Evolutionary conservation across 1,140 invertebrate species (phyloP).

Genomic region (Caenorhabditis remanei): DNA sequence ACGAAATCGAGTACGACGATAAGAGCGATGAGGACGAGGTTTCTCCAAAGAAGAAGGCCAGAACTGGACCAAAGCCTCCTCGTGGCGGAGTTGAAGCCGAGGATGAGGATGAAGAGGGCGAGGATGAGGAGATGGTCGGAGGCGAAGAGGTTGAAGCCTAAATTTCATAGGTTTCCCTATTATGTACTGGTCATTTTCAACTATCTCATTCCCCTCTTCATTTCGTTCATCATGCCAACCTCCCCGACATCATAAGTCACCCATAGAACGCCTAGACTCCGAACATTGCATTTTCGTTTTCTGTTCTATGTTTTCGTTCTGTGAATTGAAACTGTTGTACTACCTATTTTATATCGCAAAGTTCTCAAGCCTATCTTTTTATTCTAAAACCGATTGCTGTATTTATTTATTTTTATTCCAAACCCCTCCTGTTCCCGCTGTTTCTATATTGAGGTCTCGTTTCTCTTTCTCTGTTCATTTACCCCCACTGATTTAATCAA

Average conservation of each 20-base stretch:
- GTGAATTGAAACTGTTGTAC: slow-evolving; percentile 18
- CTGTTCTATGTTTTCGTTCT: background rate
- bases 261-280: too few species aligned
- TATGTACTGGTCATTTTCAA: slow-evolving; percentile 27
- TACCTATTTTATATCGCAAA: background rate
- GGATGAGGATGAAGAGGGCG: background rate
- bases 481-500: too few species aligned
- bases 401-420: background rate
- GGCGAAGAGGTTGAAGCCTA: slow-evolving; percentile 30
- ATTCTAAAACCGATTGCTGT: background rate
- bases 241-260: background rate
- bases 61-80: background rate
- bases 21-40: slow-evolving; percentile 62
- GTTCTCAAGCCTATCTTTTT: background rate
- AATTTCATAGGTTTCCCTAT: background rate
- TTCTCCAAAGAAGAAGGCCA: slow-evolving; percentile 27
- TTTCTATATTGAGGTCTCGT: background rate
- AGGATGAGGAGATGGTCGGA: slow-evolving; percentile 3
- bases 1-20: slow-evolving; percentile 66
- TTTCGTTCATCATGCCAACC: background rate
- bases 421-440: background rate
- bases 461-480: too few species aligned
- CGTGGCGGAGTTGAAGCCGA: slow-evolving; percentile 14
- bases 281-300: slow-evolving; percentile 1
- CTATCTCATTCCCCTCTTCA: slow-evolving; percentile 24